Base-by-base conservation (phyloP, 1,140 invertebrate genomes). In the Trigoniulus corallinus region DNA sequence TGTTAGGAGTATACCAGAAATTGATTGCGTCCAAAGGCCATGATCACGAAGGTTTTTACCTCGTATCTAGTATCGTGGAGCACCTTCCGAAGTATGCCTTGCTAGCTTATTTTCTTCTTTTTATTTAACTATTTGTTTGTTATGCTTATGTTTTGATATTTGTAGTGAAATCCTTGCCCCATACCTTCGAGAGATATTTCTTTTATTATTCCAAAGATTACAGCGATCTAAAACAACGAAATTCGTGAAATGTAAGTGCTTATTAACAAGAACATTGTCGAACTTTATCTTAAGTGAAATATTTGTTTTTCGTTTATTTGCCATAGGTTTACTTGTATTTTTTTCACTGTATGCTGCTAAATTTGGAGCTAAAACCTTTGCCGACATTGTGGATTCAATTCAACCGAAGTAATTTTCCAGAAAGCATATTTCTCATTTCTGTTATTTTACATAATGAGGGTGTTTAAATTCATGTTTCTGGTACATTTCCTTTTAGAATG, bases 1-100 rank as follows among this genome's bases (percentile, higher is more conserved):
- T 97, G 52, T 66, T 98, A 10, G 93, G 92, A 21, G 82, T 97
- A 18, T 98, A 95, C 64, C 93, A 97, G 64, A 96, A 97, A 69
- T 68, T 98, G 53, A 89, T 96, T 56, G 85, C 89, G 2, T 95
- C 89, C 0, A 94, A 93, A 71, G 74, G 79, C 0, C 92, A 96
- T 62, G 94, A 98, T 68, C 88, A 96, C 58, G 89, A 97, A 71
- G 94, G 92, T 24, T 96, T 98, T 64, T 78, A 84, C 62, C 67
- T 98, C 1, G 73, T 98, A 23, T 84, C 92, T 65, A 77, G 74
- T 47, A 76, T 97, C 47, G 73, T 95, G 39, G 77, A 80, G 62
- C 72, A 88, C 61, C 73, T 83, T 57, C 76, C 79, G 51, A 67
- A 68, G 77, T 82, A 71, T 80, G 79, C 69, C 13, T 66, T 70